Evolutionary conservation across 2,113 vertebrate species (phyloP), one percentile per base, ranked within the genome.

Genomic region (Morone saxatilis): DNA sequence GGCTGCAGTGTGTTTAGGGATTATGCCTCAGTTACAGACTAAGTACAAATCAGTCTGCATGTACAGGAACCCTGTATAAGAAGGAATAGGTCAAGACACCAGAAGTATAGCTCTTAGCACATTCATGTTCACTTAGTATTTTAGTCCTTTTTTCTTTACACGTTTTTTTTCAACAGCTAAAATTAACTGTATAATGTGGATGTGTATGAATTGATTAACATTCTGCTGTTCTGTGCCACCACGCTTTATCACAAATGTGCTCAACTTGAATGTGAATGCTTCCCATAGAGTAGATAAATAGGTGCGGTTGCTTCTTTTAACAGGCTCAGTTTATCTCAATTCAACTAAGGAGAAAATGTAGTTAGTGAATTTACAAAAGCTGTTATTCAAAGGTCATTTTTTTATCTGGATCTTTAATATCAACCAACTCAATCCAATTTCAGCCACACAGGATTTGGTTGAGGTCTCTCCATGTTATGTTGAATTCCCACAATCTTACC

Each of bases 31-130:
- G 57, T 84, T 63, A 48, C 36, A 83, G 31, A 68, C 54, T 14
- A 36, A 69, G 68, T 66, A 57, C 62, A 86, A 71, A 83, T 84
- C 68, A 85, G 43, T 75, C 57, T 70, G 51, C 13, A 65, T 31
- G 50, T 40, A 59, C 51, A 68, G 69, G 48, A 69, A 51, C 47
- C 47, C 41, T 75, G n/a, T 54, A 50, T 31, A 53, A 71, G 25
- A 75, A 68, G 11, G 60, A 71, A 63, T 12, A 54, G 48, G 63
- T 85, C 2, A 14, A 51, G 8, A 17, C 0, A 1, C 17, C 1
- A 25, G 25, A 20, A 36, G 56, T 36, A 25, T 16, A 56, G 9
- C 40, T 66, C 11, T 22, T 20, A 47, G 10, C 4, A 10, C 20
- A 25, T 73, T 73, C n/a, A 48, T 19, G 4, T 72, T 72, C 13